phyloP scores from a whole-genome alignment of 2,797 vertebrate genomes.

The Cryptoblepharus egeriae region DNA sequence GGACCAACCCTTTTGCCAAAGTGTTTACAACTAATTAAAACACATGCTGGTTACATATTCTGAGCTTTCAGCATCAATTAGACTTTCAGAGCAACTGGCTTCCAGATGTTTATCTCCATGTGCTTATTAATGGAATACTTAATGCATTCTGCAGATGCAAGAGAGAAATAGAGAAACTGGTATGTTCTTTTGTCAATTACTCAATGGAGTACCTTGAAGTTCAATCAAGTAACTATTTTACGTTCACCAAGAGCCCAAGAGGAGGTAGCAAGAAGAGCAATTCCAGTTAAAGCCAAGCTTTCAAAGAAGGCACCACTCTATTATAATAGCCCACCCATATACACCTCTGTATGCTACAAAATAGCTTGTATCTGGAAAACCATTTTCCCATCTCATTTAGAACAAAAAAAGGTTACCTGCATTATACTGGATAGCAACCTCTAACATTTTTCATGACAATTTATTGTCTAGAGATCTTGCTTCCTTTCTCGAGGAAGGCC shows the following conservation, averaged over 20 bases:
- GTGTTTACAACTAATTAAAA: slow-evolving; percentile 14
- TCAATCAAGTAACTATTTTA: background rate
- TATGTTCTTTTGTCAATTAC: slow-evolving; percentile 18
- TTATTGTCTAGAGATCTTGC: background rate
- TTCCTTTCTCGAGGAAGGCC: background rate
- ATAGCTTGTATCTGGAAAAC: background rate
- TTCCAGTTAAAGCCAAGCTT: background rate
- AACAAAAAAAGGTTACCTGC: background rate
- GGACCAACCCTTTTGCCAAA: background rate
- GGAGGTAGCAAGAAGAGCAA: background rate
- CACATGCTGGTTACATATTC: background rate
- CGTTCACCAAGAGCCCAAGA: background rate
- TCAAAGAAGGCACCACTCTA: background rate
- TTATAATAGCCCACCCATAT: background rate
- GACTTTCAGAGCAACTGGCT: background rate
- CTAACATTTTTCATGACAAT: background rate
- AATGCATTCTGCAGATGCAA: slow-evolving; percentile 17
- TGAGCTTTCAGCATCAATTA: slow-evolving; percentile 15
- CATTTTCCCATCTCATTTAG: background rate
- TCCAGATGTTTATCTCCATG: background rate
- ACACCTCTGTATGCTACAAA: background rate
- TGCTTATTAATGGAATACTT: background rate
- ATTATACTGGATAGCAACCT: background rate
- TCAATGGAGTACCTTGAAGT: slow-evolving; percentile 1
- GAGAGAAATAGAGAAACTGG: slow-evolving; percentile 14